phyloP scores from a whole-genome alignment of 2,797 vertebrate genomes.

The Galagoides demidoff region DNA sequence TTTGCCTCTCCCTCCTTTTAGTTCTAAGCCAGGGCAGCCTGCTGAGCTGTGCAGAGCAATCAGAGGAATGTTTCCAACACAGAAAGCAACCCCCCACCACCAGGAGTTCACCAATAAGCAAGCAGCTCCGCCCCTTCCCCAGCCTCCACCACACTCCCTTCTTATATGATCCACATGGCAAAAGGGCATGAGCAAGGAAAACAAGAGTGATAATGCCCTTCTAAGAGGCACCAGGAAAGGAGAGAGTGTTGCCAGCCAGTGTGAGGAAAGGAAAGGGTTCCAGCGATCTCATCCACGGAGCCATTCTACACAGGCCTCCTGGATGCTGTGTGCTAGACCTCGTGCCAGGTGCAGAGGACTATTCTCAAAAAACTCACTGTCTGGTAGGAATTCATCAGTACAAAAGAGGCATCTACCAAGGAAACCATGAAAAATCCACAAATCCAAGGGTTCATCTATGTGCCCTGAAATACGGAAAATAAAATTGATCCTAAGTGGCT shows the following conservation, averaged over 20 bases:
- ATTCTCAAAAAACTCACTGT: background rate
- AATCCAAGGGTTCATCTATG: background rate
- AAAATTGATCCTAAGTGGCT: background rate
- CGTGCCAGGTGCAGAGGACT: background rate
- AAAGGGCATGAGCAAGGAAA: conserved; percentile 28
- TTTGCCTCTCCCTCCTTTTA: conserved; percentile 86
- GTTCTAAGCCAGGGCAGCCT: conserved; percentile 81
- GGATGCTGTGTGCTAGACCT: background rate
- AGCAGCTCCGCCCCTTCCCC: background rate
- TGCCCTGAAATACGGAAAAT: background rate
- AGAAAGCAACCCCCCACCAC: background rate
- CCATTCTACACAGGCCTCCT: background rate
- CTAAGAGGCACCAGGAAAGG: background rate
- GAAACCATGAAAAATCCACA: background rate
- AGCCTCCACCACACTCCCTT: background rate
- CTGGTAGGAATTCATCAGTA: background rate
- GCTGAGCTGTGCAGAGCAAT: conserved; percentile 71
- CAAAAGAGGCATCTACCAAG: background rate
- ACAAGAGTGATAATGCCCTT: background rate
- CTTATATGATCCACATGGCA: conserved; percentile 48
- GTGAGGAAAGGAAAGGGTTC: background rate
- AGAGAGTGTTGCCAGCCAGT: background rate
- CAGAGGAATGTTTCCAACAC: conserved; percentile 72
- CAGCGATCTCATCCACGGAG: background rate
- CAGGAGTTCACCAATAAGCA: background rate